Evolutionary conservation across 2,797 vertebrate genomes (phyloP).

Genomic region (Acanthornis magna): DNA sequence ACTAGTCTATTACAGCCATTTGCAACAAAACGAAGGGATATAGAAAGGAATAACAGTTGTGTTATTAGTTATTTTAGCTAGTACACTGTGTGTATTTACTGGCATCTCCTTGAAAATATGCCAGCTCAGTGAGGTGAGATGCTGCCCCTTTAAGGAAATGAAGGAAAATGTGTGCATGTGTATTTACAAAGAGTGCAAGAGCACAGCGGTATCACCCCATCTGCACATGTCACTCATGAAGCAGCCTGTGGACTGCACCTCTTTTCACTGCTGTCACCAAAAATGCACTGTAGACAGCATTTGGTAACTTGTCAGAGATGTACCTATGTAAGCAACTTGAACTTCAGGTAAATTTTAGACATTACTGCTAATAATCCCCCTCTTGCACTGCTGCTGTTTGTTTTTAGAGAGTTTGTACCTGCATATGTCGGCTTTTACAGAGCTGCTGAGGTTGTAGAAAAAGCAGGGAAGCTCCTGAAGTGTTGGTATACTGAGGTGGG

Average conservation of each 20-base stretch:
- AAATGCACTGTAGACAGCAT: slow-evolving; percentile 5
- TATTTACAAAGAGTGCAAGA: slow-evolving; percentile 16
- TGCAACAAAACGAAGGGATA: background rate
- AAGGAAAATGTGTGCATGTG: background rate
- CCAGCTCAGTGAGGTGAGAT: background rate
- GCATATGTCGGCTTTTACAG: background rate
- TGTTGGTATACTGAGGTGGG: background rate
- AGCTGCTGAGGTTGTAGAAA: slow-evolving; percentile 6
- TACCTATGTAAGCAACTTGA: slow-evolving; percentile 22
- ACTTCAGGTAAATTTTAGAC: slow-evolving; percentile 34
- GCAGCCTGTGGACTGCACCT: background rate
- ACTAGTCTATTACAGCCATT: background rate
- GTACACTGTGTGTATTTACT: background rate
- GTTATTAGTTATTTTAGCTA: background rate
- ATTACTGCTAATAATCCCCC: background rate
- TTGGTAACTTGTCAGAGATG: slow-evolving; percentile 2
- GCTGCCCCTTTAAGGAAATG: slow-evolving; percentile 54
- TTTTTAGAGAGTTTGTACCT: background rate
- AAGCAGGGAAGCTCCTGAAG: background rate
- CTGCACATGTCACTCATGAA: slow-evolving; percentile 36
- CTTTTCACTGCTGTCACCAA: slow-evolving; percentile 27
- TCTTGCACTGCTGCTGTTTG: background rate
- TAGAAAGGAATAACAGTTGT: background rate
- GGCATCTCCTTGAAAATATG: background rate
- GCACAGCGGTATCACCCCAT: background rate